Percentiles rank a stretch among this genome's conserved stretches.
Evolutionary conservation across 92 coral and sea anemone genomes (phyloP).

Genomic region (Siderastrea radians): DNA sequence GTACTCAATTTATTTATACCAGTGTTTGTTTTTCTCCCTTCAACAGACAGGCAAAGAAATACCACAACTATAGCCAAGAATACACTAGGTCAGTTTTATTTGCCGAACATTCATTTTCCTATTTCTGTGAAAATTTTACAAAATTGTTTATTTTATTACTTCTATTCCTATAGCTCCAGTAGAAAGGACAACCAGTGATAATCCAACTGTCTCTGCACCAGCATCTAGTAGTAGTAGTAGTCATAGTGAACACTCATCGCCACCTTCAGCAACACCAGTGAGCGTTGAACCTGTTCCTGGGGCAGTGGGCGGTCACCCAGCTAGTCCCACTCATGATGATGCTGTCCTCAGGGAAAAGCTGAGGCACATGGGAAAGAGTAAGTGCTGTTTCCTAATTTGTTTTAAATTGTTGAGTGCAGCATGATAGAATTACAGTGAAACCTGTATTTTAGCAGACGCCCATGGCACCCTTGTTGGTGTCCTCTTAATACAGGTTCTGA

Average conservation of each 20-base stretch:
- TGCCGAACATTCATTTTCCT: background rate
- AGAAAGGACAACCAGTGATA: background rate
- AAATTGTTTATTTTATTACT: background rate
- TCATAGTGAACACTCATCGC: background rate
- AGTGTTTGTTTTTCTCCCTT: background rate
- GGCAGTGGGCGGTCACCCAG: conserved; percentile 47
- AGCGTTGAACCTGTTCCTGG: conserved; percentile 32
- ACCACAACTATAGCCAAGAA: conserved; percentile 13
- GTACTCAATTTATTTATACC: background rate
- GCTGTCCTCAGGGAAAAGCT: conserved; percentile 82
- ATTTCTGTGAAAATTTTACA: background rate
- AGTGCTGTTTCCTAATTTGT: conserved; percentile 4
- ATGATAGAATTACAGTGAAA: too few relatives aligned
- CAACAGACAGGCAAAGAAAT: conserved; percentile 66
- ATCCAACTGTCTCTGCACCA: background rate
- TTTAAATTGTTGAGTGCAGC: too few relatives aligned
- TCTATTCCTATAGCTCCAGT: conserved; percentile 16
- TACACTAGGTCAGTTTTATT: conserved; percentile 1
- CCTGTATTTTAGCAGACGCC: too few relatives aligned
- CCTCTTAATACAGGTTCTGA: too few relatives aligned
- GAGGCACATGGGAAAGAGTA: conserved; percentile 93
- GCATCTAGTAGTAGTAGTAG: background rate
- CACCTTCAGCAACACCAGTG: background rate
- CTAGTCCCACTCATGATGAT: conserved; percentile 63
- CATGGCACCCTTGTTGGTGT: too few relatives aligned